These are phyloP conservation scores for Oryctes rhinoceros DNA, from an alignment of 1,140 invertebrate genomes.

Conservation along the genomic window DNA sequence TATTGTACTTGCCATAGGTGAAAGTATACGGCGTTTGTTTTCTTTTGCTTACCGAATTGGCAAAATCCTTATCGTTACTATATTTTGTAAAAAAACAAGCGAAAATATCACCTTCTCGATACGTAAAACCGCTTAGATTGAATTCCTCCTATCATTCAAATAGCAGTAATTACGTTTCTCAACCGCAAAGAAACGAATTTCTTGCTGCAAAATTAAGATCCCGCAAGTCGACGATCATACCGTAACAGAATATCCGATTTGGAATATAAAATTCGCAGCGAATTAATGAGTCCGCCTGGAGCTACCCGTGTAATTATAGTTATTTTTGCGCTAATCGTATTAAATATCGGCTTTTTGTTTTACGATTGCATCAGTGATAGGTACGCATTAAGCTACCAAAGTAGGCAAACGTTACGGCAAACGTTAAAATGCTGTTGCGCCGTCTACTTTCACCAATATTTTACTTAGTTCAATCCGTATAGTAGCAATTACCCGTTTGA, in stretches of 20 bases:
- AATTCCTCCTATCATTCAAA: no score
- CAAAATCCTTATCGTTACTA: no score
- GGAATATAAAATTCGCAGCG: not conserved
- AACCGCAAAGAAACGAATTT: no score
- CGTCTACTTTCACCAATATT: slow-evolving; percentile 18
- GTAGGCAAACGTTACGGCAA: slow-evolving; percentile 5
- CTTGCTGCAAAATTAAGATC: no score
- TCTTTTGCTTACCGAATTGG: no score
- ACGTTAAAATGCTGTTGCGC: not conserved
- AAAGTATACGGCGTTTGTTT: no score
- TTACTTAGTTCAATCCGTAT: not conserved
- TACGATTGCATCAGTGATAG: slow-evolving; percentile 1
- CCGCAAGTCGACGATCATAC: no score
- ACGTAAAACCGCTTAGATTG: no score
- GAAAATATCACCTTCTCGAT: no score
- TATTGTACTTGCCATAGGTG: no score
- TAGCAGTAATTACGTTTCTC: no score
- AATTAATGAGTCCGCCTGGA: not conserved
- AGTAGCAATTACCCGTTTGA: not conserved
- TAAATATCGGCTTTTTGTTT: not conserved
- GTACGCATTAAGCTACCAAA: not conserved
- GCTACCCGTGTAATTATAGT: not conserved
- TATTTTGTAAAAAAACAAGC: no score
- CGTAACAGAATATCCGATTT: not conserved
- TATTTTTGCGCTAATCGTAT: not conserved